Percentiles rank a stretch among this genome's conserved stretches.
phyloP scores from a whole-genome alignment of 1,140 invertebrate species.

The Mylabris phalerata region DNA sequence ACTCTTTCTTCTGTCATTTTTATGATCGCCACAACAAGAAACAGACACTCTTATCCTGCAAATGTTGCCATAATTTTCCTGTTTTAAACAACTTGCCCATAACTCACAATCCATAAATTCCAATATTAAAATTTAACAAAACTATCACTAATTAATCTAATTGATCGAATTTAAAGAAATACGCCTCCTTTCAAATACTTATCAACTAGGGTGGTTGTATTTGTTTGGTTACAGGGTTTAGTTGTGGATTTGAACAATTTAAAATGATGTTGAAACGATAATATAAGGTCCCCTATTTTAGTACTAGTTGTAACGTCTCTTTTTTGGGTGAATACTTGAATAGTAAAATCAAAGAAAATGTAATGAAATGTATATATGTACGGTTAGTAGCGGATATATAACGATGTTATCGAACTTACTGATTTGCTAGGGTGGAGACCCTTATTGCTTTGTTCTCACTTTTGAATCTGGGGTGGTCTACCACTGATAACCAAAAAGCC shows the following conservation, averaged over 20 bases:
- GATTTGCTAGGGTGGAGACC: slow-evolving; percentile 39
- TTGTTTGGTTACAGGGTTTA: no score
- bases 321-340: slow-evolving; percentile 13
- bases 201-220: no score
- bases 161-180: no score
- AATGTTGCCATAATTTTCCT: slow-evolving; percentile 1
- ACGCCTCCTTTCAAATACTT: no score
- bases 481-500: slow-evolving; percentile 34
- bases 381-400: slow-evolving; percentile 28
- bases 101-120: no score
- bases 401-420: slow-evolving; percentile 39
- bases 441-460: slow-evolving; percentile 41
- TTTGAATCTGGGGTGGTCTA: slow-evolving; percentile 39
- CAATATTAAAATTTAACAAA: no score
- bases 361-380: slow-evolving; percentile 18
- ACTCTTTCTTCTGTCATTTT: slow-evolving; percentile 16
- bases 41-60: slow-evolving; percentile 9
- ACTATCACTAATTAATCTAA: no score
- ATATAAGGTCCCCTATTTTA: slow-evolving; percentile 5
- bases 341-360: slow-evolving; percentile 18
- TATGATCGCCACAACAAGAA: slow-evolving; percentile 14
- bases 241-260: slow-evolving; percentile 3
- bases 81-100: no score
- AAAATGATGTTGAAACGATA: slow-evolving; percentile 10
- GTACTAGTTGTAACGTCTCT: background rate